A percentile compares a stretch with the other conserved stretches of the same genome.
These are phyloP conservation scores for Podocnemis expansa DNA, from an alignment of 2,113 vertebrate species.

Conservation along the genomic window DNA sequence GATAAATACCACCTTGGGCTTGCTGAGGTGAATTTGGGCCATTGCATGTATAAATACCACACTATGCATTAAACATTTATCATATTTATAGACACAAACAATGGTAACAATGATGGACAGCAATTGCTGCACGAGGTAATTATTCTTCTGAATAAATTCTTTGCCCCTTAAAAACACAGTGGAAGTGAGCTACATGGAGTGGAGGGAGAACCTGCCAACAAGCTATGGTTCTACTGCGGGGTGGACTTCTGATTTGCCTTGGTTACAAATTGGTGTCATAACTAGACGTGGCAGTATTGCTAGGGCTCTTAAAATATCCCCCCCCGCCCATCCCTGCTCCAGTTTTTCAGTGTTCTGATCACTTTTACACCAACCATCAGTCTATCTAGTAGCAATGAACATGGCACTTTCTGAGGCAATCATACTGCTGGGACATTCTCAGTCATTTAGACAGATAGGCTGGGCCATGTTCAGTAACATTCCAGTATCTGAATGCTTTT, in stretches of 20 bases:
- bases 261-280: accelerated
- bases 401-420: constrained; percentile 45
- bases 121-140: neutral
- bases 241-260: neutral
- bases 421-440: neutral
- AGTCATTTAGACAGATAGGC: neutral
- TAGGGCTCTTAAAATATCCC: accelerated
- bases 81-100: neutral
- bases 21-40: neutral
- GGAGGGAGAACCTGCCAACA: neutral
- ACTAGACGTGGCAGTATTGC: neutral
- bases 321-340: neutral
- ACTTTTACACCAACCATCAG: constrained; percentile 12
- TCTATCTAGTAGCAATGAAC: constrained; percentile 18
- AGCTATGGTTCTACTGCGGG: neutral
- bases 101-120: neutral
- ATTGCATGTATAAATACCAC: neutral
- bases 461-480: neutral
- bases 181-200: neutral
- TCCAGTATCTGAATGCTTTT: constrained; percentile 2
- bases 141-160: neutral
- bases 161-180: neutral
- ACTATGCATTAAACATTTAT: neutral
- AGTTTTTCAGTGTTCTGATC: neutral
- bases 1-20: neutral